These are phyloP conservation scores for Drosophila sproati DNA, from an alignment of 1,140 invertebrate species.

Conservation along the genomic window DNA sequence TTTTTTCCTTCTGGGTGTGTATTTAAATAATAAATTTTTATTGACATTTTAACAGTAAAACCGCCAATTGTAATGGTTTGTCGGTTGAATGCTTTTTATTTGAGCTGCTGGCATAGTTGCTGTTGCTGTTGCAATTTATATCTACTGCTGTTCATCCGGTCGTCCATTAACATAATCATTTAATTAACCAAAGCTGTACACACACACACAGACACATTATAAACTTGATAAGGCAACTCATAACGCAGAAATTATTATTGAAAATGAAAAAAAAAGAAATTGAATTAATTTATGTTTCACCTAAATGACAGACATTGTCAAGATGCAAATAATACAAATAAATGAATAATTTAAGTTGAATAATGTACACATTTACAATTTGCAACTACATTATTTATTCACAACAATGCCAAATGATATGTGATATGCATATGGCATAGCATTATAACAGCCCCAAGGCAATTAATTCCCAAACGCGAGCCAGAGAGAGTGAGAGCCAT, in stretches of 20 bases:
- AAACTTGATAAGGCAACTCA: slow-evolving; percentile 57
- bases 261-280: slow-evolving; percentile 31
- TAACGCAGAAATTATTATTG: slow-evolving; percentile 16
- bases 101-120: slow-evolving; percentile 22
- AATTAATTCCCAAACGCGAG: slow-evolving; percentile 34
- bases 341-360: slow-evolving; percentile 72
- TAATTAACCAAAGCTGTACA: slow-evolving; percentile 75
- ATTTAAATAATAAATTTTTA: slow-evolving; percentile 79
- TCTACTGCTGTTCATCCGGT: slow-evolving; percentile 74
- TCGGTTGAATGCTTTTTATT: slow-evolving; percentile 73
- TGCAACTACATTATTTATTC: slow-evolving; percentile 44
- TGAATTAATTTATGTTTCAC: slow-evolving; percentile 78
- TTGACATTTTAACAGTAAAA: slow-evolving; percentile 80
- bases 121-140: slow-evolving; percentile 58
- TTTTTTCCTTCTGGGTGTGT: slow-evolving; percentile 46
- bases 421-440: slow-evolving; percentile 27
- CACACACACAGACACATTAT: slow-evolving; percentile 40
- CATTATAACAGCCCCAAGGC: slow-evolving; percentile 29
- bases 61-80: slow-evolving; percentile 78
- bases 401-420: slow-evolving; percentile 58
- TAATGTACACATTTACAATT: slow-evolving; percentile 55
- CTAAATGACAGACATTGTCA: slow-evolving; percentile 80
- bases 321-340: slow-evolving; percentile 77
- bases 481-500: slow-evolving; percentile 10
- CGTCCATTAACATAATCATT: slow-evolving; percentile 83